Conservation (phyloP, 1,140 invertebrate genomes). For the Halyomorpha halys region DNA sequence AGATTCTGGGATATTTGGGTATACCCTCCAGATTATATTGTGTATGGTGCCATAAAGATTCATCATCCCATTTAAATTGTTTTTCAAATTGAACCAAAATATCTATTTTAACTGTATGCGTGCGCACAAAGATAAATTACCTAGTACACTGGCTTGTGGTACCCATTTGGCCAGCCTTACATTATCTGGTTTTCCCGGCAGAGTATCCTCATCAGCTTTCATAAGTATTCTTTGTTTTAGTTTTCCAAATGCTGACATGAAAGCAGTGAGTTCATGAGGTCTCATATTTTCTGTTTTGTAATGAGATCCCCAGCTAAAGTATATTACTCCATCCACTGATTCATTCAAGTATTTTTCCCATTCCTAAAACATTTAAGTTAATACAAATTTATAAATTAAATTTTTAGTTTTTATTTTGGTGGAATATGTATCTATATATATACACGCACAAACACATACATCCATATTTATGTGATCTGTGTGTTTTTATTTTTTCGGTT, state of each 20-base stretch:
- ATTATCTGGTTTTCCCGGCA: slow-evolving; percentile 29
- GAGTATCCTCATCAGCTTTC: neutral
- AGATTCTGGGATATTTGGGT: too few species aligned
- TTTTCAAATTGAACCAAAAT: too few species aligned
- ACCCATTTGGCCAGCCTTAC: slow-evolving; percentile 46
- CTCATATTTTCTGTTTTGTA: slow-evolving; percentile 16
- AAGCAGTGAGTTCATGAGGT: neutral
- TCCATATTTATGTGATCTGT: too few species aligned
- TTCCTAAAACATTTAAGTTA: slow-evolving; percentile 27
- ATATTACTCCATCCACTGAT: slow-evolving; percentile 30
- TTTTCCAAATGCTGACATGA: neutral
- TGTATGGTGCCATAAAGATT: too few species aligned
- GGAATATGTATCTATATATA: too few species aligned
- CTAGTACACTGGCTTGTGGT: slow-evolving; percentile 57
- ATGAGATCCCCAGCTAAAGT: slow-evolving; percentile 31
- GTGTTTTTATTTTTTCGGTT: too few species aligned
- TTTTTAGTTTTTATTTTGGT: too few species aligned
- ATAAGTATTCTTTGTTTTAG: slow-evolving; percentile 4
- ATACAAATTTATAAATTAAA: too few species aligned
- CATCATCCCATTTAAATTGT: too few species aligned
- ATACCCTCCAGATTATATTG: too few species aligned
- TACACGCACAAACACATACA: too few species aligned
- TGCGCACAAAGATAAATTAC: slow-evolving; percentile 35
- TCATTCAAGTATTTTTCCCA: slow-evolving; percentile 30
- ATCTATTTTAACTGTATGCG: neutral